Evolutionary conservation across 2,113 vertebrate genomes (phyloP).

Genomic region (Pogonocichla stellata): DNA sequence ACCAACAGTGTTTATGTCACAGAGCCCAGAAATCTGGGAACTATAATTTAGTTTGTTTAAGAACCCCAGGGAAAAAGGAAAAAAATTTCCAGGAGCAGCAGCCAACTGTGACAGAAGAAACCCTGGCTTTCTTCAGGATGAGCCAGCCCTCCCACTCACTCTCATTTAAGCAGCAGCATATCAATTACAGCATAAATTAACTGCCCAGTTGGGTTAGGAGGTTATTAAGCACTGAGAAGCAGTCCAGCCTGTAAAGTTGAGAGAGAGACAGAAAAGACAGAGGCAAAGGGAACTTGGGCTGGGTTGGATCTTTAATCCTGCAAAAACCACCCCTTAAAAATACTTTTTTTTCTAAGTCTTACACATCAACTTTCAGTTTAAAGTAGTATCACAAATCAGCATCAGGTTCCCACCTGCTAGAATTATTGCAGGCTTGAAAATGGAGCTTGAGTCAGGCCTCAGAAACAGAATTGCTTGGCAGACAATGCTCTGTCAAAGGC

Average conservation of each 20-base stretch:
- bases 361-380: neutral
- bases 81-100: neutral
- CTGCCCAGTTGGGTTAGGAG: neutral
- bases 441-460: neutral
- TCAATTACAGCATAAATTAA: neutral
- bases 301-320: neutral
- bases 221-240: neutral
- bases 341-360: neutral
- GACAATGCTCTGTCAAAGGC: neutral
- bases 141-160: neutral
- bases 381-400: neutral
- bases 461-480: neutral
- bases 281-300: neutral
- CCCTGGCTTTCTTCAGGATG: neutral
- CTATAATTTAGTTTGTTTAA: neutral
- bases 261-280: neutral
- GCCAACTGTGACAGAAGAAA: neutral
- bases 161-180: neutral
- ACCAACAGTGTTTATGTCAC: neutral
- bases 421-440: neutral
- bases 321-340: constrained; percentile 6
- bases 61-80: neutral
- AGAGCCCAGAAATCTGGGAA: neutral
- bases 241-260: neutral
- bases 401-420: neutral